phyloP scores from a whole-genome alignment of 2,888 invertebrate species.

The Oscheius myriophilus region DNA sequence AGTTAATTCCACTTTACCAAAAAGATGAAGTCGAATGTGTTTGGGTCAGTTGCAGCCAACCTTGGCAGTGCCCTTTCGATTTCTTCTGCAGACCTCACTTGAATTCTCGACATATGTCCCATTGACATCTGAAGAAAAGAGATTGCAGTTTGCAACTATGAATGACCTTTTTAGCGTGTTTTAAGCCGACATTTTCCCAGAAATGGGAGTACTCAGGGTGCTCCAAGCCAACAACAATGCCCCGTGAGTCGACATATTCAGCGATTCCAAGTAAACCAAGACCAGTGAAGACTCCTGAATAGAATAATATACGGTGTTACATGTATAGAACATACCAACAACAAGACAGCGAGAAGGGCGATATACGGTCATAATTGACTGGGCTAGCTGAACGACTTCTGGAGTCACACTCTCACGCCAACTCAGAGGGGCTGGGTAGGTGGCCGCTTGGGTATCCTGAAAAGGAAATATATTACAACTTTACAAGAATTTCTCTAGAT shows the following conservation, averaged over 20 bases:
- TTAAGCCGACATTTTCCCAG: constrained; percentile 58
- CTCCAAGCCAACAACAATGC: constrained; percentile 59
- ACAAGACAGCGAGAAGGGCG: constrained; percentile 71
- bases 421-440: constrained; percentile 47
- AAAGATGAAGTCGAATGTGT: constrained; percentile 56
- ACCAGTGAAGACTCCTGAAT: constrained; percentile 50
- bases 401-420: constrained; percentile 64
- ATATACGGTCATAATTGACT: constrained; percentile 65
- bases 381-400: constrained; percentile 65
- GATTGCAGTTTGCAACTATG: not conserved
- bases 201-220: constrained; percentile 56
- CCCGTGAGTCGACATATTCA: constrained; percentile 48
- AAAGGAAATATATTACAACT: constrained; percentile 7
- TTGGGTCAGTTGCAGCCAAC: constrained; percentile 51
- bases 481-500: not conserved
- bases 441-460: constrained; percentile 55
- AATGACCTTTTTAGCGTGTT: constrained; percentile 48
- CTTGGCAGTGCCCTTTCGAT: constrained; percentile 48
- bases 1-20: constrained; percentile 27
- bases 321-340: constrained; percentile 51
- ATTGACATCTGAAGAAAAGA: constrained; percentile 17
- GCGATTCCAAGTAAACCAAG: constrained; percentile 49
- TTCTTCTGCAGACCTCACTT: constrained; percentile 53
- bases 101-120: constrained; percentile 54
- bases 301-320: not conserved